phyloP scores from a whole-genome alignment of 2,888 invertebrate genomes.

The Xanthia togata region DNA sequence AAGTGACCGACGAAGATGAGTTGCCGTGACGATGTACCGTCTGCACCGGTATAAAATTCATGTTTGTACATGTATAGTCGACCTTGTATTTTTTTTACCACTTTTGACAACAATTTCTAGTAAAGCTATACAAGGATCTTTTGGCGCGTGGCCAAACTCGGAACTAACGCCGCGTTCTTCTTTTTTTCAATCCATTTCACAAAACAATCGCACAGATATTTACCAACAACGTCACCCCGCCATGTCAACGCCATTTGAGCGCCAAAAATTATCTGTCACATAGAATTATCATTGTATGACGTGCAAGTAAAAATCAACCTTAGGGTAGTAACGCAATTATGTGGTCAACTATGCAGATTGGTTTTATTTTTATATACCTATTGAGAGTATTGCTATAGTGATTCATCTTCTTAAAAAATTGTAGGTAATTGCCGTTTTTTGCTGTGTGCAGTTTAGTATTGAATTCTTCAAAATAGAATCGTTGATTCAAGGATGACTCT shows the following conservation, averaged over 20 bases:
- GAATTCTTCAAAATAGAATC: not conserved
- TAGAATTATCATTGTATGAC: not conserved
- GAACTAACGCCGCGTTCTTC: no score
- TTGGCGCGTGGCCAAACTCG: not conserved
- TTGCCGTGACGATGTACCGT: slow-evolving; percentile 72
- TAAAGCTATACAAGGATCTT: not conserved
- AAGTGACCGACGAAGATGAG: slow-evolving; percentile 80
- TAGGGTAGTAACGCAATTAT: not conserved
- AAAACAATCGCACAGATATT: not conserved
- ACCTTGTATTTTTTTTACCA: not conserved
- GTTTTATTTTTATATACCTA: slow-evolving; percentile 10
- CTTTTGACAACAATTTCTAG: not conserved
- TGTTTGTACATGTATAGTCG: not conserved
- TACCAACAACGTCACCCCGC: not conserved
- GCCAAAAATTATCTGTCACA: not conserved
- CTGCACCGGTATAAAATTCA: slow-evolving; percentile 64
- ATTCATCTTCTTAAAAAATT: slow-evolving; percentile 28
- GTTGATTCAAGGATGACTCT: slow-evolving; percentile 20
- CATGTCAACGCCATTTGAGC: not conserved
- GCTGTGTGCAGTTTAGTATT: slow-evolving; percentile 4
- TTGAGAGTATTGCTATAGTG: not conserved
- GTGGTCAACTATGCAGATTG: not conserved
- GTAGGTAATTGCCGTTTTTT: slow-evolving; percentile 13
- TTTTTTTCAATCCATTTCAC: not conserved
- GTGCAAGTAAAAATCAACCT: not conserved